A percentile compares a stretch with the other conserved stretches of the same genome.
Evolutionary conservation across 2,888 invertebrate species (phyloP).

Genomic region (Augiades crinisus): DNA sequence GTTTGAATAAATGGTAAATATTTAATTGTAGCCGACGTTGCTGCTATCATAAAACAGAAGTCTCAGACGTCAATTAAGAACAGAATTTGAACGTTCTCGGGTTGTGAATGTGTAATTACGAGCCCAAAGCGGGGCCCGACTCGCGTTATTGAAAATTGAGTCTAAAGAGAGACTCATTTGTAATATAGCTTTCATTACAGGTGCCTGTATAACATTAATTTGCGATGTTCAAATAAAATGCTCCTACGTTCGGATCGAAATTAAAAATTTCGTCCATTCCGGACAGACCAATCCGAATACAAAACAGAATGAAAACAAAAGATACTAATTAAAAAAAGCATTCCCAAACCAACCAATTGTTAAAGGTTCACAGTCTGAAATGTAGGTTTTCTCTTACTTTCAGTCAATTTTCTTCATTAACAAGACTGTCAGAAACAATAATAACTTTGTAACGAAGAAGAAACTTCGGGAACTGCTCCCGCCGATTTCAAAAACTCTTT

Average conservation of each 20-base stretch:
- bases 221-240: conserved; percentile 16
- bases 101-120: conserved; percentile 57
- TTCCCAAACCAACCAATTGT: conserved; percentile 7
- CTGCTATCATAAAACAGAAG: conserved; percentile 51
- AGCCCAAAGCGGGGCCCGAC: conserved; percentile 38
- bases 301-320: conserved; percentile 20
- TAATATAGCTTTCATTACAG: conserved; percentile 23
- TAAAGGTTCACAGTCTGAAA: conserved; percentile 21
- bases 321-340: conserved; percentile 19
- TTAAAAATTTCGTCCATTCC: conserved; percentile 18
- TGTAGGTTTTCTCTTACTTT: conserved; percentile 25
- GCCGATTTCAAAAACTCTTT: conserved; percentile 28
- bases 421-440: conserved; percentile 28
- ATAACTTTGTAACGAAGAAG: conserved; percentile 28
- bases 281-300: conserved; percentile 4
- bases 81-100: conserved; percentile 50
- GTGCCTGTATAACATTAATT: conserved; percentile 10
- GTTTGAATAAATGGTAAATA: conserved; percentile 44
- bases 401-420: conserved; percentile 28
- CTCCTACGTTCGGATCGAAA: conserved; percentile 6
- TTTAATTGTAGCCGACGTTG: conserved; percentile 54
- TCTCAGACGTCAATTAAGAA: conserved; percentile 55
- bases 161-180: conserved; percentile 27
- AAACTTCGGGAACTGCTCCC: conserved; percentile 25
- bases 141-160: conserved; percentile 46